Conservation (phyloP, 2,888 invertebrate genomes). For the Plagodis pulveraria region DNA sequence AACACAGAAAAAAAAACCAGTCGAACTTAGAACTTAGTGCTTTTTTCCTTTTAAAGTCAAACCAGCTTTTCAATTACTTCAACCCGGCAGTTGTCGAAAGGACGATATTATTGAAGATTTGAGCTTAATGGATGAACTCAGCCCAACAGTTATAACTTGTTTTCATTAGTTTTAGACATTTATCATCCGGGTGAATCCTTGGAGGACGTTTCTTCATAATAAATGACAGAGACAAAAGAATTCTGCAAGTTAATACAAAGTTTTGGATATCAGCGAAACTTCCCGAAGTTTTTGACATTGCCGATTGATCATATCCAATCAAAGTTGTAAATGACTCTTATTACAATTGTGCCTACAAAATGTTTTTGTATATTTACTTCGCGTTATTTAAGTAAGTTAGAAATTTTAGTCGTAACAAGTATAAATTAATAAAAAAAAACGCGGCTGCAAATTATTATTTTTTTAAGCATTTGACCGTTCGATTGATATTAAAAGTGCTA, state of each 20-base stretch:
- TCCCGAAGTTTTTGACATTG: neutral
- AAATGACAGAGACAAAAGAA: conserved; percentile 13
- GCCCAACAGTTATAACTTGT: conserved; percentile 6
- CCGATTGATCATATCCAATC: conserved; percentile 1
- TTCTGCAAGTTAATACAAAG: neutral
- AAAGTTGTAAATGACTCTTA: neutral
- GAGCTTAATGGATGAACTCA: conserved; percentile 14
- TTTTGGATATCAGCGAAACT: neutral
- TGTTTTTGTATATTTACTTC: no score
- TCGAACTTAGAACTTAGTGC: no score
- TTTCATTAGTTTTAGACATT: conserved; percentile 10
- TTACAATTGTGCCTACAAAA: no score
- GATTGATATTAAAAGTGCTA: no score
- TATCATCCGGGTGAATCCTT: conserved; percentile 6
- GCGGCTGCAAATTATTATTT: no score
- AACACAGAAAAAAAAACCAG: no score
- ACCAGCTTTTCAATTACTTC: neutral
- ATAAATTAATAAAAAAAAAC: no score
- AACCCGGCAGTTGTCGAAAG: neutral
- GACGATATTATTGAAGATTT: conserved; percentile 1
- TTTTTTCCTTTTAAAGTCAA: no score
- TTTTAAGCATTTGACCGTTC: no score
- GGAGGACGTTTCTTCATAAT: conserved; percentile 12
- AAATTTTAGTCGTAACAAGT: no score
- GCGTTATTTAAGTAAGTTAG: no score